Percentiles rank a stretch among this genome's conserved stretches.
Conservation (phyloP, 2,888 invertebrate genomes). For the Galeopsomyia nigrocyanea region DNA sequence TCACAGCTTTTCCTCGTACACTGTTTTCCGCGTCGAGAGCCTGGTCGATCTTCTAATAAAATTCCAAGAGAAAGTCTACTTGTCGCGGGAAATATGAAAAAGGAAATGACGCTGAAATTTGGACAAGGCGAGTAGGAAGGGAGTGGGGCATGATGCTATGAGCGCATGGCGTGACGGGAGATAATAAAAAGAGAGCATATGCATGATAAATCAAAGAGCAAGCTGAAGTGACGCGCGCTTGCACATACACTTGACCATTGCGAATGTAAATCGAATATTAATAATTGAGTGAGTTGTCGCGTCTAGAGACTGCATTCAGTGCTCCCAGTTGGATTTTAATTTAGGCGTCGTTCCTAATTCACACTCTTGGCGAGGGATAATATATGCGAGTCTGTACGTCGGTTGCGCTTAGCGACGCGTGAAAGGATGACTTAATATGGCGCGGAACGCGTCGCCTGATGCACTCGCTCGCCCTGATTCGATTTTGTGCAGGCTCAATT, state of each 20-base stretch:
- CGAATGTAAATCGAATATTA: not conserved
- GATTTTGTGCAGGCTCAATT: no score
- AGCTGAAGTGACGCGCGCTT: not conserved
- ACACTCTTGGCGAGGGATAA: not conserved
- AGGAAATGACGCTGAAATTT: no score
- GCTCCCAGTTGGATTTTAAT: conserved; percentile 24
- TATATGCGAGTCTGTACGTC: conserved; percentile 1
- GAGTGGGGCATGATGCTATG: no score
- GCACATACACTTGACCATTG: not conserved
- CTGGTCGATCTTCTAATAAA: no score
- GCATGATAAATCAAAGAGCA: no score
- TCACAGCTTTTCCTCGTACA: no score
- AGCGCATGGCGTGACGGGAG: no score
- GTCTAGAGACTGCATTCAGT: not conserved
- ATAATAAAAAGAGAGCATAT: no score
- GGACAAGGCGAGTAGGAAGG: no score
- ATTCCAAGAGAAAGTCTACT: no score
- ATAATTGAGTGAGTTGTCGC: conserved; percentile 26
- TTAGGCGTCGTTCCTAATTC: conserved; percentile 34
- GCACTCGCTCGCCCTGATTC: conserved; percentile 4
- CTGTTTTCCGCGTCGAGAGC: no score
- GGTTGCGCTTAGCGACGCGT: conserved; percentile 18
- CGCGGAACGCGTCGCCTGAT: conserved; percentile 18
- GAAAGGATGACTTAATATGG: conserved; percentile 31
- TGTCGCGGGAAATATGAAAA: no score